Conservation (phyloP, 2,113 vertebrate species). For the Aleadryas rufinucha region DNA sequence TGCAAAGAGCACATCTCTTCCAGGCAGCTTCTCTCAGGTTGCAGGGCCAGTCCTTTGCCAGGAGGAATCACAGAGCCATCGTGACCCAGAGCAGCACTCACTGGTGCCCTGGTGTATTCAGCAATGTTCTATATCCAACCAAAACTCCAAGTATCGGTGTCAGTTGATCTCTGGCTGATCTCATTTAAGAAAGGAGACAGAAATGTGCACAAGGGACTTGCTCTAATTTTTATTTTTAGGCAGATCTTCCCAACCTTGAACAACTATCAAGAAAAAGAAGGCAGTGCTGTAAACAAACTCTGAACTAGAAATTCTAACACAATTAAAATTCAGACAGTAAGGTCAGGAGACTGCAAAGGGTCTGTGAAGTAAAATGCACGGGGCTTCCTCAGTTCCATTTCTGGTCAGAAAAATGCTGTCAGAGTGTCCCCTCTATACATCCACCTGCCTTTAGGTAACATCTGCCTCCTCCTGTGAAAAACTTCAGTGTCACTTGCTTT, state of each 20-base stretch:
- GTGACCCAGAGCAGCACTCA: background rate
- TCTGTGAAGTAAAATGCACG: background rate
- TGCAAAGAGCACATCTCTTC: background rate
- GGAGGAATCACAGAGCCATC: background rate
- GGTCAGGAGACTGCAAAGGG: background rate
- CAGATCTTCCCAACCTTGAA: constrained; percentile 32
- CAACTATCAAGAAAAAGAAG: background rate
- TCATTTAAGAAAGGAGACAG: constrained; percentile 39
- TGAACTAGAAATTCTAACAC: constrained; percentile 16
- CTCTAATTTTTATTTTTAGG: constrained; percentile 59
- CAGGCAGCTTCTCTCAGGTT: background rate
- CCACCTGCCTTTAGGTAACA: background rate
- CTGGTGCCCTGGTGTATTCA: background rate
- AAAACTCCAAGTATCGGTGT: background rate
- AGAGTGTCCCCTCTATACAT: background rate
- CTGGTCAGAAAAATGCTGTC: background rate
- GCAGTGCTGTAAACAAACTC: background rate
- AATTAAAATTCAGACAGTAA: background rate
- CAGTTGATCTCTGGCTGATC: background rate
- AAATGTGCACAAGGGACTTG: constrained; percentile 1
- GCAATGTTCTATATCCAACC: background rate
- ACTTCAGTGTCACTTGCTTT: background rate
- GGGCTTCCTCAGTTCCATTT: background rate
- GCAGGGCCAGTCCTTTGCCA: background rate
- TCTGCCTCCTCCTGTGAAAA: background rate